Evolutionary conservation across 2,888 invertebrate species (phyloP), one percentile per base, ranked within the genome.

Genomic region (Hemithea aestivaria): DNA sequence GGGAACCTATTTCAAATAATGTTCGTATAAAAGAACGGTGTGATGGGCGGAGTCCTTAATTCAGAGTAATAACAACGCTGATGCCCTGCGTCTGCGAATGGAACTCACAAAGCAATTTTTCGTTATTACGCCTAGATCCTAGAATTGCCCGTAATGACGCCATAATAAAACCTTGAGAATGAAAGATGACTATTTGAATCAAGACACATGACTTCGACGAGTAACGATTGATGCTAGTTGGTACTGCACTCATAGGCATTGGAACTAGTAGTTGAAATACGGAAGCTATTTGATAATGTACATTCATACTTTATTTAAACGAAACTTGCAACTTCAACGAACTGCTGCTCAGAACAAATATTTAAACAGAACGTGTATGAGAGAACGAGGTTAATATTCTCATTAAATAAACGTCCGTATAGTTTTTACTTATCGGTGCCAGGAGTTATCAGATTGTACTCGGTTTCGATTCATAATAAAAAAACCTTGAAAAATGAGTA

Each of bases 401-500:
- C 70, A 71, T 74, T 66, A 66, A 4, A 16, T 4, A 16, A 59
- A 57, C 58, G 51, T 53, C 49, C 49, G 60, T 61, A 45, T 55
- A 59, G 48, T 63, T 73, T 73, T 73, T 70, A 61, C 58, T 50
- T 62, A 67, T 70, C 64, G 58, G 59, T 57, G 63, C 59, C 59
- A 56, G 61, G 50, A 67, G 63, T 64, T 62, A 68, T 68, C 63
- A 56, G 67, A 69, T 69, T 63, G 59, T 62, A 65, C 49, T 45
- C 40, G 53, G 48, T 53, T 52, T 46, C 40, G 44, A 56, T 56
- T 54, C 51, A 51, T 51, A 55, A 53, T 58, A 53, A 66, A 51
- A 66, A 68, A 66, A 40, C 56, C 63, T 66, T 66, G 64, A 63
- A 63, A 66, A 68, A 63, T 59, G 53, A 57, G 62, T 56, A 58